Evolutionary conservation across 2,888 invertebrate species (phyloP).

Genomic region (Meloe dianella): DNA sequence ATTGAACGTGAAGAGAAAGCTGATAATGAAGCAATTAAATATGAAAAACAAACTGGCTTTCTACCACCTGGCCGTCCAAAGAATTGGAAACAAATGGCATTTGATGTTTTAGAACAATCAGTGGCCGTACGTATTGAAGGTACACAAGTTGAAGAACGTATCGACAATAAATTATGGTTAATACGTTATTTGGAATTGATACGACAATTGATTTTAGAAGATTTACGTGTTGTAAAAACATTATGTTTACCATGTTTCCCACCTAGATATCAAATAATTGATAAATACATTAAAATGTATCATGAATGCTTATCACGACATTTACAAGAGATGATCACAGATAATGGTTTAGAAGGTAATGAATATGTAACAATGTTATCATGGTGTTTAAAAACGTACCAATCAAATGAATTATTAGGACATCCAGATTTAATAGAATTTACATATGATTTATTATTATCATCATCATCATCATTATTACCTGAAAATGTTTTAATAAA

Average conservation of each 20-base stretch:
- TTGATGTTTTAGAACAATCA: constrained; percentile 79
- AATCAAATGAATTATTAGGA: constrained; percentile 85
- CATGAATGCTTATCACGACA: constrained; percentile 84
- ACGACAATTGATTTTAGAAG: constrained; percentile 86
- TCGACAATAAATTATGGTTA: constrained; percentile 93
- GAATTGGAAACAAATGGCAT: constrained; percentile 84
- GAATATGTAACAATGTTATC: constrained; percentile 93
- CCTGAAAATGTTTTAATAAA: constrained; percentile 75
- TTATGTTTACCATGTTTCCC: constrained; percentile 94
- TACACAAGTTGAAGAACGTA: constrained; percentile 90
- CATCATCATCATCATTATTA: constrained; percentile 84
- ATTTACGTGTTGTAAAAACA: constrained; percentile 88
- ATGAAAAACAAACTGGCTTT: constrained; percentile 83
- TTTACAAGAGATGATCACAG: constrained; percentile 81
- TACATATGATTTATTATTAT: constrained; percentile 69
- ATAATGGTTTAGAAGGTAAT: constrained; percentile 89
- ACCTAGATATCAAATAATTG: constrained; percentile 90
- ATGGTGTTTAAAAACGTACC: constrained; percentile 92
- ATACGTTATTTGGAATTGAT: constrained; percentile 89
- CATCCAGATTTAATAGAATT: constrained; percentile 74
- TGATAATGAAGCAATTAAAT: constrained; percentile 83
- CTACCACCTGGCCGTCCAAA: constrained; percentile 95
- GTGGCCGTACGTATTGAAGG: constrained; percentile 90
- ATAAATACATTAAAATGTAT: constrained; percentile 92
- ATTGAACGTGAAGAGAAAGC: constrained; percentile 97